Conservation (phyloP, 2,797 vertebrate species). For the Hephaestus fuliginosus region DNA sequence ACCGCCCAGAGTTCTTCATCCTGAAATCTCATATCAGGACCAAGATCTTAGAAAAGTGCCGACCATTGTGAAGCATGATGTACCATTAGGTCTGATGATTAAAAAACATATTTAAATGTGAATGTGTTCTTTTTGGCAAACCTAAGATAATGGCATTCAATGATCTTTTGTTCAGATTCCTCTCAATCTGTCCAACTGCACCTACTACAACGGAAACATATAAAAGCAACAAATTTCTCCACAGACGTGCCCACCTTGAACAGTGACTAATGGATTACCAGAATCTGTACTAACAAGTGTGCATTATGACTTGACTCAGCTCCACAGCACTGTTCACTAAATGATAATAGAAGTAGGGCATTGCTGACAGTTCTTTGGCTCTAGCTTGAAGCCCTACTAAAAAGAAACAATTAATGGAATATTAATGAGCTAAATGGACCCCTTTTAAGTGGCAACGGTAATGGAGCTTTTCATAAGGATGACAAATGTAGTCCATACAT, state of each 20-base stretch:
- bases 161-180: background rate
- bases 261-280: background rate
- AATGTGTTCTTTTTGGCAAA: background rate
- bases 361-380: slow-evolving; percentile 57
- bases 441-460: slow-evolving; percentile 71
- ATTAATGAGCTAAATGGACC: slow-evolving; percentile 75
- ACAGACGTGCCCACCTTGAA: background rate
- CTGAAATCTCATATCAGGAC: background rate
- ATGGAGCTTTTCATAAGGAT: slow-evolving; percentile 72
- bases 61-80: background rate
- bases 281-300: slow-evolving; percentile 11
- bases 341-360: slow-evolving; percentile 62
- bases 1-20: background rate
- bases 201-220: background rate
- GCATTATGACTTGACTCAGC: slow-evolving; percentile 18
- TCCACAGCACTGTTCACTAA: slow-evolving; percentile 47
- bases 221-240: background rate
- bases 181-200: background rate
- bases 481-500: slow-evolving; percentile 61
- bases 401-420: slow-evolving; percentile 75
- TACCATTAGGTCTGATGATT: background rate
- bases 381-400: slow-evolving; percentile 65
- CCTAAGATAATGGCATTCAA: background rate
- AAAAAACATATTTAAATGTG: background rate
- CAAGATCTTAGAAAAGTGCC: background rate